phyloP scores from a whole-genome alignment of 2,113 vertebrate genomes.

The Tonatia bakeri region DNA sequence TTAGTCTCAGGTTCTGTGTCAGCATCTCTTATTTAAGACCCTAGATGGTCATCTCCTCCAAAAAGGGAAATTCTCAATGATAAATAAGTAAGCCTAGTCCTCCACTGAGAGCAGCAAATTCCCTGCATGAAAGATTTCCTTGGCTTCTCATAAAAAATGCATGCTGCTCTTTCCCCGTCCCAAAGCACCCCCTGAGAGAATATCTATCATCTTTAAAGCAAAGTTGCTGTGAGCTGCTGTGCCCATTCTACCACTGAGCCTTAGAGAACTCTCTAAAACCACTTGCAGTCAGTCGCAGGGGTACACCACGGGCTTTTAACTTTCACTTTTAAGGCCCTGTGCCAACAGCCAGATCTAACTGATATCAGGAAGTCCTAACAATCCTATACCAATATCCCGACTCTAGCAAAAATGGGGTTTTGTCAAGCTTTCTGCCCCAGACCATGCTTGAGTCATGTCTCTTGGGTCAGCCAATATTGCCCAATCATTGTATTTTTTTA shows the following conservation, averaged over 20 bases:
- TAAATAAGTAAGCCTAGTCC: background rate
- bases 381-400: background rate
- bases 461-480: background rate
- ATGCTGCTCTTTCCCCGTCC: background rate
- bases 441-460: background rate
- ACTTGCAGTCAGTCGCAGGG: background rate
- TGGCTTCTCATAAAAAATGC: background rate
- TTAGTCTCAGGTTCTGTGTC: background rate
- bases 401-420: background rate
- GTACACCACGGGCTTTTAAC: background rate
- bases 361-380: background rate
- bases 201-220: constrained; percentile 28
- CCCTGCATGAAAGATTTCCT: background rate
- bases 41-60: background rate
- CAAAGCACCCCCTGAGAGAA: background rate
- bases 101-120: background rate
- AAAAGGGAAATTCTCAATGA: background rate
- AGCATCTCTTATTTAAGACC: background rate
- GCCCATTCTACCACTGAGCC: background rate
- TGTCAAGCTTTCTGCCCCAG: background rate
- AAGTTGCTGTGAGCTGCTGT: background rate
- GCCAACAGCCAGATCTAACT: background rate
- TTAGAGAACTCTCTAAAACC: background rate
- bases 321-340: background rate
- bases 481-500: background rate